Conservation (phyloP, 1,140 invertebrate species). For the Rhizoglyphus robini region DNA sequence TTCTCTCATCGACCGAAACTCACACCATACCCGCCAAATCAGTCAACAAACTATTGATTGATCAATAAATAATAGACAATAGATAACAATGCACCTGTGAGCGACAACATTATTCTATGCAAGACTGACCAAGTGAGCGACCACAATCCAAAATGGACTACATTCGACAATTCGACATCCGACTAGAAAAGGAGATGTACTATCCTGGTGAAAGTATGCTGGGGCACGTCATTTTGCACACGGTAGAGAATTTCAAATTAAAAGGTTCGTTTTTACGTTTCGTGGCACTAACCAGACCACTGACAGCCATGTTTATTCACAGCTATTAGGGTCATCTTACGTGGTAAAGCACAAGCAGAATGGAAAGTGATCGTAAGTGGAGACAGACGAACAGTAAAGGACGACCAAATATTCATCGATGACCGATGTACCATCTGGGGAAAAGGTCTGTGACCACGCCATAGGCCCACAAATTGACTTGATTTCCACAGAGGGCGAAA, state of each 20-base stretch:
- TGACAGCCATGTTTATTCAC: constrained; percentile 27
- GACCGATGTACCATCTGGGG: constrained; percentile 61
- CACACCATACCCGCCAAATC: no score
- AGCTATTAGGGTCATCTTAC: constrained; percentile 57
- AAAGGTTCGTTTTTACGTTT: constrained; percentile 38
- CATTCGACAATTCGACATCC: constrained; percentile 61
- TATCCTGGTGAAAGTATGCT: constrained; percentile 56
- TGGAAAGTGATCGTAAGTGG: constrained; percentile 67
- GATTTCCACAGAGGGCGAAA: constrained; percentile 40
- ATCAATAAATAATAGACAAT: no score
- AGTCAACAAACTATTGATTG: no score
- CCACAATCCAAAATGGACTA: no score
- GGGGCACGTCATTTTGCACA: constrained; percentile 55
- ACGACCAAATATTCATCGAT: constrained; percentile 68
- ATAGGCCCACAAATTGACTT: not conserved
- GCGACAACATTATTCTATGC: no score
- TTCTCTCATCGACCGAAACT: no score
- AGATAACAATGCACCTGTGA: no score
- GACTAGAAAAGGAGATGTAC: constrained; percentile 57
- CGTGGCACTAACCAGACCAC: not conserved
- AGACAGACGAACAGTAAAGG: constrained; percentile 57
- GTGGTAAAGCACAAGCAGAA: constrained; percentile 64
- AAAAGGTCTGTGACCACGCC: constrained; percentile 51
- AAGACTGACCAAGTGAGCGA: no score
- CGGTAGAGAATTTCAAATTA: constrained; percentile 59